Conservation (phyloP, 1,140 invertebrate species). For the Episyrphus balteatus region DNA sequence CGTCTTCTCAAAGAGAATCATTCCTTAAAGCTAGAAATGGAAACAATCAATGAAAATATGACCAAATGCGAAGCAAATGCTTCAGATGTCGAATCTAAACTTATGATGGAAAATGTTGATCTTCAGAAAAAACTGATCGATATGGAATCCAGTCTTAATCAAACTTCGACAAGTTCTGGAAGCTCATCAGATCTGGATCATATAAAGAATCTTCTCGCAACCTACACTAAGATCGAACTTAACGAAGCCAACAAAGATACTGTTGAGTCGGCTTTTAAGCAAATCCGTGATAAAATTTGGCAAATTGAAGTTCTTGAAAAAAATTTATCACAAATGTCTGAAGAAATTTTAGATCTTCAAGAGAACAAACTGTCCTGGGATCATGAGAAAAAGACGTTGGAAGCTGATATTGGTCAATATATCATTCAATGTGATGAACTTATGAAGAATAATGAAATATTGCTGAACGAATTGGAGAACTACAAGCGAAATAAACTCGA, state of each 20-base stretch:
- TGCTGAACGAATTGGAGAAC: slow-evolving; percentile 48
- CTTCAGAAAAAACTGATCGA: slow-evolving; percentile 2
- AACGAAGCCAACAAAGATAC: slow-evolving; percentile 15
- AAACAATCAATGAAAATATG: neutral
- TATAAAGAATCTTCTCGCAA: slow-evolving; percentile 9
- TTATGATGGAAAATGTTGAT: slow-evolving; percentile 3
- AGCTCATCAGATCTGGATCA: no score
- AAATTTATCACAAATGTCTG: slow-evolving; percentile 22
- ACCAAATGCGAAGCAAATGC: slow-evolving; percentile 1
- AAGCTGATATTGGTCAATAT: slow-evolving; percentile 45
- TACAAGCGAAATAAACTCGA: slow-evolving; percentile 50
- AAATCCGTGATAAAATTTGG: slow-evolving; percentile 29
- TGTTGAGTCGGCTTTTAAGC: slow-evolving; percentile 32
- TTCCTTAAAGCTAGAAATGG: neutral
- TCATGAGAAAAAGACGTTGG: slow-evolving; percentile 45
- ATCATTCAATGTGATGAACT: slow-evolving; percentile 51
- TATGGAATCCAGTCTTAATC: slow-evolving; percentile 1
- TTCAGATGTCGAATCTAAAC: slow-evolving; percentile 2
- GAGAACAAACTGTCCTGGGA: slow-evolving; percentile 21
- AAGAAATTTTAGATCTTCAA: slow-evolving; percentile 25
- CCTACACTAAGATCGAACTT: slow-evolving; percentile 17
- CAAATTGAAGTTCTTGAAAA: slow-evolving; percentile 31
- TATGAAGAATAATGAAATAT: slow-evolving; percentile 53
- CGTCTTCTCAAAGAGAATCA: neutral
- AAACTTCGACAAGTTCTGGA: neutral